These are phyloP conservation scores for Keiferia lycopersicella DNA, from an alignment of 2,888 invertebrate genomes.

Conservation along the genomic window DNA sequence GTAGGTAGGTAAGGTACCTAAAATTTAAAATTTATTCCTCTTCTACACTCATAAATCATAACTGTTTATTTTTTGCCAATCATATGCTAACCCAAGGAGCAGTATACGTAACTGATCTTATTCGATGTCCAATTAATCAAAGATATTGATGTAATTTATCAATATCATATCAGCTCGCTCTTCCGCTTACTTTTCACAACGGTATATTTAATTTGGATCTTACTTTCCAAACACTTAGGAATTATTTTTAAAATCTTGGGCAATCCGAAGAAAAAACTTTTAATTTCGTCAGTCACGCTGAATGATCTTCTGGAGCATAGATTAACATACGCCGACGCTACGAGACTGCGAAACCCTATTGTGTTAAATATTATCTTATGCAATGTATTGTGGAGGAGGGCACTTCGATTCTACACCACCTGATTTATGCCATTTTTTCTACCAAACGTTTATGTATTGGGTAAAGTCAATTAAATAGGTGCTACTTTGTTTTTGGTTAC, in stretches of 20 bases:
- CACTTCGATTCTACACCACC: neutral
- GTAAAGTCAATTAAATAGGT: slow-evolving; percentile 11
- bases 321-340: slow-evolving; percentile 52
- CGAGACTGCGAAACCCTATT: slow-evolving; percentile 51
- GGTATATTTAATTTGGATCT: slow-evolving; percentile 21
- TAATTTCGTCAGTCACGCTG: slow-evolving; percentile 46
- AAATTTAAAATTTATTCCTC: no score
- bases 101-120: neutral
- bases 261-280: slow-evolving; percentile 28
- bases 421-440: slow-evolving; percentile 14
- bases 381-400: slow-evolving; percentile 35
- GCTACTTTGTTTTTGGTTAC: slow-evolving; percentile 4
- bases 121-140: neutral
- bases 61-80: neutral
- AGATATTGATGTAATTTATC: neutral
- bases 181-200: neutral
- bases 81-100: neutral
- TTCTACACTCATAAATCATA: no score
- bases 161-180: neutral
- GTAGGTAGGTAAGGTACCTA: no score
- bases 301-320: slow-evolving; percentile 55
- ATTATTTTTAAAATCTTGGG: slow-evolving; percentile 20
- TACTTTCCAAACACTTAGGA: slow-evolving; percentile 28
- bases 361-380: slow-evolving; percentile 49
- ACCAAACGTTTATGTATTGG: slow-evolving; percentile 19